Percentiles rank a stretch among this genome's conserved stretches.
These are phyloP conservation scores for Rambutsinella grinnellia DNA, from an alignment of 2,888 invertebrate genomes.

Conservation along the genomic window DNA sequence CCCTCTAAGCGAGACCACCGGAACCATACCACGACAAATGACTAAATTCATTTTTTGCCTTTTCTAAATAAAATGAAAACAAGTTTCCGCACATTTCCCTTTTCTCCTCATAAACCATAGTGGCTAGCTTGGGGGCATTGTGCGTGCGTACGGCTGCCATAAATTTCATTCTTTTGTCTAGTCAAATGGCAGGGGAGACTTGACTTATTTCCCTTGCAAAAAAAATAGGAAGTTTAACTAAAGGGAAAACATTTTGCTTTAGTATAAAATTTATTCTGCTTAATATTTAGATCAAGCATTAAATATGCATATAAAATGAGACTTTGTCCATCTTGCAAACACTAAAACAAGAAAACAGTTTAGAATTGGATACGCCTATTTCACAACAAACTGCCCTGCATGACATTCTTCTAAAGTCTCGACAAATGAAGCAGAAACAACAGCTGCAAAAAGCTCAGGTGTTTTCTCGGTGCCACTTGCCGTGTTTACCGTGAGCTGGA, in stretches of 20 bases:
- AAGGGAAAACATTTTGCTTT: no score
- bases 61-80: neutral
- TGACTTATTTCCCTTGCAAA: no score
- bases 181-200: no score
- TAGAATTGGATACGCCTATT: neutral
- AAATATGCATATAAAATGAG: neutral
- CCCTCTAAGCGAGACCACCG: no score
- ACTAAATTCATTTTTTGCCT: slow-evolving; percentile 47
- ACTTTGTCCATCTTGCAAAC: no score
- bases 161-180: no score
- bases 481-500: neutral
- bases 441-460: neutral
- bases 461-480: neutral
- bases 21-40: slow-evolving; percentile 15
- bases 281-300: neutral
- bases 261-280: no score
- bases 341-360: neutral
- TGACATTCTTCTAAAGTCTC: neutral
- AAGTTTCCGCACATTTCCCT: neutral
- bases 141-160: neutral
- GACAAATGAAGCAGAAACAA: neutral
- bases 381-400: neutral
- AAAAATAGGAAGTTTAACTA: no score
- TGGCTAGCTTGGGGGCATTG: neutral
- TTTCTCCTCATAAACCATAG: neutral